Evolutionary conservation across 2,113 vertebrate species (phyloP), one percentile per base, ranked within the genome.

Genomic region (Lophochroa leadbeateri): DNA sequence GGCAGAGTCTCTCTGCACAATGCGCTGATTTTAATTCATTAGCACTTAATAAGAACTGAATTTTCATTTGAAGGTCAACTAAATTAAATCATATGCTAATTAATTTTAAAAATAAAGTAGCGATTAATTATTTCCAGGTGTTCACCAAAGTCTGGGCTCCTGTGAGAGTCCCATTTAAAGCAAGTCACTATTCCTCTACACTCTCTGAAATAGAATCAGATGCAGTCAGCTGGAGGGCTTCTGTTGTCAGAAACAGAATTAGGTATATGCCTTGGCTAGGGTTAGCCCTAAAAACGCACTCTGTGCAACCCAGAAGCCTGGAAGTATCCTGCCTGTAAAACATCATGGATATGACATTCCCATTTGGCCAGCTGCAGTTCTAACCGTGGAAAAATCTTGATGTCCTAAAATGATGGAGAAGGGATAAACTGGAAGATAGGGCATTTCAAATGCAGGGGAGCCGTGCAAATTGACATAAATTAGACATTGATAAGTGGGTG

Each of bases 61-160:
- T 98, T 97, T 96, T 92, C 77, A 69, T 96, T 81, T 97, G 92
- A 97, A 98, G 92, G 95, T 96, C 95, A 97, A 70, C 84, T 87
- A 95, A 96, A 97, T 92, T 94, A 96, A 96, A 97, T 97, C 71
- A 72, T 88, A 94, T 79, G 82, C 87, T 96, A 96, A 98, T 97
- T 96, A 96, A 97, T 97, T 97, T 97, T 87, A 47, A 97, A 97
- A 96, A 85, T 91, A 96, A 96, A 96, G 39, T 81, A 70, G 86
- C 31, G 16, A 61, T 97, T 97, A 95, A 96, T 88, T 94, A 92
- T 93, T 97, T 95, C 86, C 95, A 97, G 96, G 92, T 95, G 72
- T 92, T 96, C 78, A 72, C 53, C 64, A 15, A 35, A 91, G 63
- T 35, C 86, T 79, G 29, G 25, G 58, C 63, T 82, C 71, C 65